Conservation (phyloP, 2,888 invertebrate species). For the Calephelis perditalis region DNA sequence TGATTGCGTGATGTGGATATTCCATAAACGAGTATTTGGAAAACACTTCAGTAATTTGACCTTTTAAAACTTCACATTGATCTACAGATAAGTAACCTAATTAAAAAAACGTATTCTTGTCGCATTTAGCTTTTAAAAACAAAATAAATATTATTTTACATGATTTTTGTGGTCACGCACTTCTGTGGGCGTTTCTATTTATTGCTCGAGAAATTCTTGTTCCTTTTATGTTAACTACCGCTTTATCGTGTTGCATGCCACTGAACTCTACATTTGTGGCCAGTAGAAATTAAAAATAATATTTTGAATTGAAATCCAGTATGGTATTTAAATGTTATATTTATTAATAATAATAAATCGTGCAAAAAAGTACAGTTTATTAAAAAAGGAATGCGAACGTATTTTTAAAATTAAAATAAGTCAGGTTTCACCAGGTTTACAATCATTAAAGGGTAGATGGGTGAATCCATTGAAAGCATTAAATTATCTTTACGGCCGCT, state of each 20-base stretch:
- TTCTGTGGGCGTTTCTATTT: constrained; percentile 53
- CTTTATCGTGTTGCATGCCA: constrained; percentile 66
- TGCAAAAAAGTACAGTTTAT: no score
- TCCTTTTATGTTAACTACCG: constrained; percentile 63
- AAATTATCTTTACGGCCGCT: no score
- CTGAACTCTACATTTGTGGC: constrained; percentile 45
- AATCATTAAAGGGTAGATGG: no score
- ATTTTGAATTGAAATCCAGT: constrained; percentile 9
- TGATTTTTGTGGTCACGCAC: constrained; percentile 59
- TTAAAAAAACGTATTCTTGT: constrained; percentile 24
- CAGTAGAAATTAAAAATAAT: constrained; percentile 31
- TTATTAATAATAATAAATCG: no score
- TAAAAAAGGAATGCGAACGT: no score
- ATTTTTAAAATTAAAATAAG: no score
- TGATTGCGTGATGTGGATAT: no score
- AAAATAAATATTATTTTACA: constrained; percentile 63
- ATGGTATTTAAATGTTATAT: no score
- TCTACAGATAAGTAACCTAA: constrained; percentile 10
- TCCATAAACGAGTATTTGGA: constrained; percentile 6
- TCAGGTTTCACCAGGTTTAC: no score
- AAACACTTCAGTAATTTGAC: constrained; percentile 1
- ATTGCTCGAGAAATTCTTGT: constrained; percentile 56
- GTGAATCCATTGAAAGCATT: no score
- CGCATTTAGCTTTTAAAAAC: constrained; percentile 41
- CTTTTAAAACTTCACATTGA: constrained; percentile 1